These are phyloP conservation scores for Amphiprion ocellaris DNA, from an alignment of 2,113 vertebrate species.

Conservation along the genomic window DNA sequence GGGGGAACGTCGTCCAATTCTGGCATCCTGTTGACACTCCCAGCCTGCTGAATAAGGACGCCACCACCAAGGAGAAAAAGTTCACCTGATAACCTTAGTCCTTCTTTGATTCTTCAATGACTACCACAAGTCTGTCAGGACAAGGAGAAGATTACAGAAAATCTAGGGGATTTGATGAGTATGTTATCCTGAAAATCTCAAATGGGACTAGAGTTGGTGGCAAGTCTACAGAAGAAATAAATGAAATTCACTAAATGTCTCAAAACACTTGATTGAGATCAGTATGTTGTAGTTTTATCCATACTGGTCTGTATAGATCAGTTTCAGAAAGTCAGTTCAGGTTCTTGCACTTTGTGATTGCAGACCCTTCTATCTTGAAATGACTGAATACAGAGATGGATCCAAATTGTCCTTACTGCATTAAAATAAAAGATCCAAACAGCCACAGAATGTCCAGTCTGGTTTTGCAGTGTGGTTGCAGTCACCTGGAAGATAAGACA, in stretches of 20 bases:
- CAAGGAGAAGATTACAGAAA: neutral
- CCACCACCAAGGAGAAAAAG: slow-evolving; percentile 45
- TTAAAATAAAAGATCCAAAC: slow-evolving; percentile 40
- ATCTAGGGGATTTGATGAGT: neutral
- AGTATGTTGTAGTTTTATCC: slow-evolving; percentile 22
- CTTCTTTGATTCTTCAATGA: neutral
- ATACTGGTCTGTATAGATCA: neutral
- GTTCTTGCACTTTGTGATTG: slow-evolving; percentile 26
- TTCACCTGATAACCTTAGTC: slow-evolving; percentile 16
- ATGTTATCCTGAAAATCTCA: slow-evolving; percentile 9
- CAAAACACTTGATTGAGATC: slow-evolving; percentile 4
- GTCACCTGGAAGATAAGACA: slow-evolving; percentile 73
- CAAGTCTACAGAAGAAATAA: neutral
- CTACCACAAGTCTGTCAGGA: neutral
- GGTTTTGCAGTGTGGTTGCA: slow-evolving; percentile 25
- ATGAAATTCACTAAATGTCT: slow-evolving; percentile 1
- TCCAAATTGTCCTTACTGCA: slow-evolving; percentile 26
- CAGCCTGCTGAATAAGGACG: slow-evolving; percentile 45
- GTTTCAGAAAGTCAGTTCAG: slow-evolving; percentile 29
- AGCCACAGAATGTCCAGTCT: slow-evolving; percentile 16
- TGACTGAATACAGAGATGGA: slow-evolving; percentile 3
- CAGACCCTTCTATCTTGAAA: slow-evolving; percentile 26
- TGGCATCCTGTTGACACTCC: slow-evolving; percentile 81
- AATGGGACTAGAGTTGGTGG: neutral
- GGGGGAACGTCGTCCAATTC: slow-evolving; percentile 86